Percentiles rank a stretch among this genome's conserved stretches.
Evolutionary conservation across 1,140 invertebrate genomes (phyloP).

Genomic region (Caenorhabditis latens): DNA sequence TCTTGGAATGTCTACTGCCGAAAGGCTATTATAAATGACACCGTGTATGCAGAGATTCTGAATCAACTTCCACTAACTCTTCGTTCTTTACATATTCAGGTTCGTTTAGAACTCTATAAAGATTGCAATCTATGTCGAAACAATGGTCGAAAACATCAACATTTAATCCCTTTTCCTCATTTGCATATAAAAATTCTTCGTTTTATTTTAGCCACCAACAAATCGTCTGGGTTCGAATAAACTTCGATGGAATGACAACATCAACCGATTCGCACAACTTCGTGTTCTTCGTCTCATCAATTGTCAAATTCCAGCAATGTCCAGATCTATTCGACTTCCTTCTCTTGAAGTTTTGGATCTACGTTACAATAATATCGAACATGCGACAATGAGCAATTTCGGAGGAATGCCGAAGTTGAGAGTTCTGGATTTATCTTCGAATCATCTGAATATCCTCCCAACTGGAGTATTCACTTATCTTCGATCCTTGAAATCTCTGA

Average conservation of each 20-base stretch:
- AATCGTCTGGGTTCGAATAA: constrained; percentile 61
- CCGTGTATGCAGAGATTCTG: constrained; percentile 70
- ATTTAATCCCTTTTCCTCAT: not conserved
- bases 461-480: constrained; percentile 75
- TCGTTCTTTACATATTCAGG: constrained; percentile 69
- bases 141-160: not conserved
- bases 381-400: constrained; percentile 71
- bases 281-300: constrained; percentile 68
- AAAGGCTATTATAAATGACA: constrained; percentile 69
- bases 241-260: constrained; percentile 75
- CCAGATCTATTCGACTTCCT: constrained; percentile 68
- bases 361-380: constrained; percentile 69
- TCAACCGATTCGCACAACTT: constrained; percentile 72
- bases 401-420: constrained; percentile 69
- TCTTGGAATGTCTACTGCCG: constrained; percentile 56
- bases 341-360: constrained; percentile 69
- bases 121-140: constrained; percentile 4
- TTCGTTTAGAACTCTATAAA: constrained; percentile 47
- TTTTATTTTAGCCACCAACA: not conserved
- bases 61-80: constrained; percentile 69
- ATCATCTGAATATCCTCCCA: constrained; percentile 69
- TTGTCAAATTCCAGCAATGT: constrained; percentile 72
- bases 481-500: constrained; percentile 62
- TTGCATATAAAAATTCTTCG: not conserved
- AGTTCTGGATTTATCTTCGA: constrained; percentile 69